Evolutionary conservation across 2,888 invertebrate species (phyloP).

Genomic region (Drosophila birchii): DNA sequence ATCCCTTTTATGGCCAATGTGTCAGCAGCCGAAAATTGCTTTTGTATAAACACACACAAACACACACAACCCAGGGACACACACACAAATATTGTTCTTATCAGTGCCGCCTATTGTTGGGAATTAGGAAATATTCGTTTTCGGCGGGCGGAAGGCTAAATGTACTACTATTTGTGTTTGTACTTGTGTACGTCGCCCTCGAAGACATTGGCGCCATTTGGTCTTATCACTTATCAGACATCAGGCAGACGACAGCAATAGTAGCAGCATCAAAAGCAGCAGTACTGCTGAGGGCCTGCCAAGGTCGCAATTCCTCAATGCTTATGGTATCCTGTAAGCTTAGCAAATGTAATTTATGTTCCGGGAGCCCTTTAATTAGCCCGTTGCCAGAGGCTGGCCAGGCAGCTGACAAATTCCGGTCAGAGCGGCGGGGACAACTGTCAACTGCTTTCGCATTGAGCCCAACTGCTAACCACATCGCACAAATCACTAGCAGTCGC

Average conservation of each 20-base stretch:
- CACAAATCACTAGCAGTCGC: constrained; percentile 35
- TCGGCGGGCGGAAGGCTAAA: constrained; percentile 36
- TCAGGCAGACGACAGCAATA: constrained; percentile 59
- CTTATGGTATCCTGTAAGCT: not conserved
- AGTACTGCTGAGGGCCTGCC: constrained; percentile 14
- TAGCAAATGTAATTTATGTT: constrained; percentile 43
- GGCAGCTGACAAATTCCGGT: constrained; percentile 42
- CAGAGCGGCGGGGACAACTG: constrained; percentile 42
- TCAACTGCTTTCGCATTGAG: constrained; percentile 68
- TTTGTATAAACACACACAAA: constrained; percentile 33
- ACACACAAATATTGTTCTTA: constrained; percentile 44
- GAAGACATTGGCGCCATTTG: constrained; percentile 46
- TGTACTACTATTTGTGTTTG: not conserved
- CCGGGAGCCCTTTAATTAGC: constrained; percentile 43
- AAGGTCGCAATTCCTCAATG: constrained; percentile 20
- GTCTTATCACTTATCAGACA: constrained; percentile 68
- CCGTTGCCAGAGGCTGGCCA: constrained; percentile 12
- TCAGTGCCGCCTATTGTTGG: constrained; percentile 46
- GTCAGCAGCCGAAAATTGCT: constrained; percentile 39
- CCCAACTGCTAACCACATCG: constrained; percentile 36
- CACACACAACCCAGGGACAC: not conserved
- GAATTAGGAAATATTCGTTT: constrained; percentile 40
- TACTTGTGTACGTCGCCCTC: constrained; percentile 4
- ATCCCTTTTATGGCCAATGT: constrained; percentile 49
- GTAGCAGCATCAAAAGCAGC: not conserved